Evolutionary conservation across 2,113 vertebrate genomes (phyloP), one percentile per base, ranked within the genome.

Genomic region (Pithys albifrons): DNA sequence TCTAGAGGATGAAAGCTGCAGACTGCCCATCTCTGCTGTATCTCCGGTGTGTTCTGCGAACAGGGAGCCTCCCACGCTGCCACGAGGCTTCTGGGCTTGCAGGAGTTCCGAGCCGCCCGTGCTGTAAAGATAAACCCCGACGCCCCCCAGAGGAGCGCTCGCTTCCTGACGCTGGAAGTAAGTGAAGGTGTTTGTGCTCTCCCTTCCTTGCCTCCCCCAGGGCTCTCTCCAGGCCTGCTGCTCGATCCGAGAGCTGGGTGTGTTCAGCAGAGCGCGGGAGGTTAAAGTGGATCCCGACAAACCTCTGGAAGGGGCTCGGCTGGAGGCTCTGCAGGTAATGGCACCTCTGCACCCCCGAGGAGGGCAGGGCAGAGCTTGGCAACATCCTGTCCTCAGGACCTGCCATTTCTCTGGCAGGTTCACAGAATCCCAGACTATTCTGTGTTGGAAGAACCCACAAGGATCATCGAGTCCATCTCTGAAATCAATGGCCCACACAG

Each of bases 251-350:
- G 97, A 97, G 79, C 98, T 99, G 43, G 97, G 98, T 16, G 93
- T 69, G 62, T 99, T 99, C 97, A 48, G 55, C 82, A 97, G 97
- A 88, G 94, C 98, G 0, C 69, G 51, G 49, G 99, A 98, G 93
- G 94, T 99, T 86, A 99, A 99, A 95, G 99, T 99, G 98, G 99
- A 99, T 97, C 99, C 99, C 1, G 99, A 99, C 95, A 99, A 99
- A 77, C 99, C 99, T 4, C 96, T 99, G 66, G 99, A 99, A 95
- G 99, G 99, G 2, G 98, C 97, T n/a, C 98, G 99, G 48, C 97
- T 99, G 70, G 98, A 98, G 8, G 98, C 97, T 2, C 97, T 99
- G 58, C 98, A 99, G 99, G 99, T 99, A 98, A 97, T 16, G 1
- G 7, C 24, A 15, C 43, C 41, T 33, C 15, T 5, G 82, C 23